phyloP scores from a whole-genome alignment of 2,888 invertebrate genomes.

The Lymantria dispar region DNA sequence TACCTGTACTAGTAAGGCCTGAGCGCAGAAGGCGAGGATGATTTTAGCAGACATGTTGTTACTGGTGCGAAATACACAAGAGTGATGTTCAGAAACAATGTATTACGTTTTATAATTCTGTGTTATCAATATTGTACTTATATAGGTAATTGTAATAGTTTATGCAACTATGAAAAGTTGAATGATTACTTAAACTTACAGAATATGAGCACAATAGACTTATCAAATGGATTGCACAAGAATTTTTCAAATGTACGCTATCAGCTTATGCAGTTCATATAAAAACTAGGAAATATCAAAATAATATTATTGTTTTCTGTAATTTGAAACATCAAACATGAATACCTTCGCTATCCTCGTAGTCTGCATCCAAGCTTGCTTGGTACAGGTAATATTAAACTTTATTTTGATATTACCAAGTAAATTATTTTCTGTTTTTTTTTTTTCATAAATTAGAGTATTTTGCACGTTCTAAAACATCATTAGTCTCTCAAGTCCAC shows the following conservation, averaged over 20 bases:
- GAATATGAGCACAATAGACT: not conserved
- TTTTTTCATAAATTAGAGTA: too few species aligned
- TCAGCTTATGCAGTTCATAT: not conserved
- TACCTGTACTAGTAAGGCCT: conserved; percentile 22
- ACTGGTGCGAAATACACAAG: conserved; percentile 1
- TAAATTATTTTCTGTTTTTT: too few species aligned
- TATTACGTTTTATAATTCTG: not conserved
- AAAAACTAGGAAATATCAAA: not conserved
- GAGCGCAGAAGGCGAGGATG: conserved; percentile 18
- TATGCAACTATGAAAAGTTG: not conserved
- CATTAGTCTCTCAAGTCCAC: too few species aligned
- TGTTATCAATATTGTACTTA: not conserved
- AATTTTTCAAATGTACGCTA: not conserved
- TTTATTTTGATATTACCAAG: too few species aligned
- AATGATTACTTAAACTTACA: not conserved
- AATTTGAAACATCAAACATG: not conserved
- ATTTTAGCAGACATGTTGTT: conserved; percentile 17
- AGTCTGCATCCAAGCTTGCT: conserved; percentile 43
- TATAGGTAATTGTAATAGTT: not conserved
- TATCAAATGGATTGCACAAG: not conserved
- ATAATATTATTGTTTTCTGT: not conserved
- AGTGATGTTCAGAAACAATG: conserved; percentile 13
- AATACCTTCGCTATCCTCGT: conserved; percentile 35
- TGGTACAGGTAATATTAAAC: conserved; percentile 38
- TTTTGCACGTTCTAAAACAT: too few species aligned